Evolutionary conservation across 2,888 invertebrate species (phyloP), one percentile per base, ranked within the genome.

Genomic region (Embidobia sp.): DNA sequence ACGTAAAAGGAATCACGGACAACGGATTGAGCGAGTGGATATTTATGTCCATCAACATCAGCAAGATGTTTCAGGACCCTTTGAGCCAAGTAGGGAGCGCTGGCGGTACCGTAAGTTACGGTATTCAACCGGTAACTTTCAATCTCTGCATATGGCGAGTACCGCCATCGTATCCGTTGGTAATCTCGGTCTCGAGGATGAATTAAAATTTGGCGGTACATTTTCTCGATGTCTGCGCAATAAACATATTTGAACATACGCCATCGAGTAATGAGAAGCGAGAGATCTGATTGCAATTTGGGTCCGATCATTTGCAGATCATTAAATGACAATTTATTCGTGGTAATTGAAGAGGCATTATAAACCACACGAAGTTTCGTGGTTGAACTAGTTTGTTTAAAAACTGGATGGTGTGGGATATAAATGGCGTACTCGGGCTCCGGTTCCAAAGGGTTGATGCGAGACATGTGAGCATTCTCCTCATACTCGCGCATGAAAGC

Each of bases 321-420:
- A n/a, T 57, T 57, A 1, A 57, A 2, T 0, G 57, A 57, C 2
- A 1, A 4, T 1, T 10, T 3, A 4, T 6, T 31, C n/a, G 31
- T 7, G 2, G 57, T 19, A 0, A 6, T 2, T 3, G 44, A 16
- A 1, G 57, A 57, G 5, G 57, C 57, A 11, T 57, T 57, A n/a
- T 29, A 42, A n/a, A 57, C 55, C 16, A 57, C 42, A 0, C 42
- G 13, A 2, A 57, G n/a, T 19, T 29, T 59, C 1, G 59, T 59
- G 3, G 33, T 44, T 2, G 37, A 3, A n/a, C 33, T 44, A 6
- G 29, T n/a, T 0, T 2, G 2, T 29, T 57, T 57, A 1, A 42
- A 18, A 0, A 57, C 57, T 1, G 57, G 57, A 5, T 57, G 57
- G 11, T 57, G 57, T 1, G 57, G 16, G 3, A 57, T 4, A 29